Evolutionary conservation across 2,113 vertebrate genomes (phyloP), one percentile per base, ranked within the genome.

Genomic region (Cnemophilus loriae): DNA sequence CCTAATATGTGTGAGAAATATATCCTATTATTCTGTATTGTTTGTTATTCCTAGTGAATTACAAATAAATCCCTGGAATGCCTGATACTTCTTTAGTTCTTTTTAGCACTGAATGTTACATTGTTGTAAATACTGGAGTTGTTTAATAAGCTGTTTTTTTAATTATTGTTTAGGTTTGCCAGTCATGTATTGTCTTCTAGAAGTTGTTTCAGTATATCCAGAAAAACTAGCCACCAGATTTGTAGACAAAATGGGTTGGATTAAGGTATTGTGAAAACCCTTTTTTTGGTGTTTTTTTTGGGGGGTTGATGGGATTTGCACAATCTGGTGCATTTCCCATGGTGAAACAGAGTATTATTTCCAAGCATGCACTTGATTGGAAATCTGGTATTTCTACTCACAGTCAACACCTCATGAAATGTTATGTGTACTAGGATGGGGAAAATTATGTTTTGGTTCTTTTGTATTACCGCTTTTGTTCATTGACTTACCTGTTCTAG

Each of bases 101-200:
- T 93, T 73, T 63, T 64, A 24, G 13, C 13, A 15, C 17, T 76
- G 16, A 21, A 73, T 42, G n/a, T 86, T 91, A 32, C 20, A 17
- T 70, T 44, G 5, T 41, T 65, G 7, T 82, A 86, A 92, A 68
- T 87, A 39, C 42, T 84, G 5, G 26, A 79, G 12, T 55, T 68
- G 42, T 92, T 68, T 74, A 79, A 79, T 89, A 87, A 93, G 33
- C 9, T 63, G 16, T 7, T 83, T 91, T 27, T 93, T 68, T 53
- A 93, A 96, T 91, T 96, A 32, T 84, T 96, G 4, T 64, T 90
- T 97, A 99, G 99, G 99, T 89, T 98, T 99, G 85, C 98, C 99
- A 21, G 99, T 99, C 68, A 99, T 99, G 99, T 99, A 99, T 96
- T 99, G 99, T 97, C 98, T 99, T 4, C 87, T 99, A 92, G 99